Conservation (phyloP, 1,140 invertebrate species). For the Camponotus floridanus region DNA sequence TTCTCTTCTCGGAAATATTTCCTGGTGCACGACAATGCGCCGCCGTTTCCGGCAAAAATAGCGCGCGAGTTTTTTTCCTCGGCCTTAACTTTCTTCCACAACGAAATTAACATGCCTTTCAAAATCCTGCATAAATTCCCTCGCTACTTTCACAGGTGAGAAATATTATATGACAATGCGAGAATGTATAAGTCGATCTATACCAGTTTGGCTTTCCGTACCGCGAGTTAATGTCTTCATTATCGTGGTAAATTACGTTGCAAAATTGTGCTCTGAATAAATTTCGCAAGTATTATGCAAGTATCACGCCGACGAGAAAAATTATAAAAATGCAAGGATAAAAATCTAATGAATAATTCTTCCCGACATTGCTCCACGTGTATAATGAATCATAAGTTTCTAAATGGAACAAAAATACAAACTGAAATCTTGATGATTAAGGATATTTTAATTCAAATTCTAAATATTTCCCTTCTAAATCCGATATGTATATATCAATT, state of each 20-base stretch:
- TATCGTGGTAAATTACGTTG: not conserved
- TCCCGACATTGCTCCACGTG: not conserved
- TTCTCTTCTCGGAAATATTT: conserved; percentile 12
- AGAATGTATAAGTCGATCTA: not conserved
- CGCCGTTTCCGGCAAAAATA: too few relatives aligned
- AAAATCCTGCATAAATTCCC: not conserved
- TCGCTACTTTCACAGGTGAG: not conserved
- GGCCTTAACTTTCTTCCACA: not conserved
- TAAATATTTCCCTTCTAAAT: not conserved
- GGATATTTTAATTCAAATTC: not conserved
- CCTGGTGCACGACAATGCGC: conserved; percentile 49
- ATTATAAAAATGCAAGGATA: conserved; percentile 11
- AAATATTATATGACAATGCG: conserved; percentile 13
- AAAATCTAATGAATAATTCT: not conserved
- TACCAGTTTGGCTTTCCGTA: not conserved
- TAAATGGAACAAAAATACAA: not conserved
- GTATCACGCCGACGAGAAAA: not conserved
- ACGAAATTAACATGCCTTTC: not conserved
- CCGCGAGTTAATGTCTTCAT: not conserved
- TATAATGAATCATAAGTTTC: conserved; percentile 10
- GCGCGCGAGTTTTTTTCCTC: not conserved
- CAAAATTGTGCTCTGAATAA: conserved; percentile 7
- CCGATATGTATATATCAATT: not conserved
- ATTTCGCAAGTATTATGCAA: conserved; percentile 18
- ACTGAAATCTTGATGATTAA: not conserved